Evolutionary conservation across 2,797 vertebrate species (phyloP).

Genomic region (Cyclopterus lumpus): DNA sequence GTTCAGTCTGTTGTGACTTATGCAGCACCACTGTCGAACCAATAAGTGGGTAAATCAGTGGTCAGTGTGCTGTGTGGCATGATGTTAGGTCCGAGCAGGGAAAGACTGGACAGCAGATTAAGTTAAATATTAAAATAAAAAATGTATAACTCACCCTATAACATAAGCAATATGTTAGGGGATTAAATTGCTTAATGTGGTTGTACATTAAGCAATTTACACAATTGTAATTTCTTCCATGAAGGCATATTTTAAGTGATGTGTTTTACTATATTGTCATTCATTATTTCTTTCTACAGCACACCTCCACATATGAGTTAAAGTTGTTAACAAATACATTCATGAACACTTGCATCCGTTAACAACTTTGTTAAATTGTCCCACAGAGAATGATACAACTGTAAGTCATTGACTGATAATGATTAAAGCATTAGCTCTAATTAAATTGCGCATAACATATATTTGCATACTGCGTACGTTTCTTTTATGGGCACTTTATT

Average conservation of each 20-base stretch:
- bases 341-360: background rate
- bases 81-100: background rate
- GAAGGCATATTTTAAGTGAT: background rate
- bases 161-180: background rate
- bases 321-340: background rate
- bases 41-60: slow-evolving; percentile 17
- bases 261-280: background rate
- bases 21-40: slow-evolving; percentile 6
- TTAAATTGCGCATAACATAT: background rate
- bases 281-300: background rate
- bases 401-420: background rate
- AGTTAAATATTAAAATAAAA: background rate
- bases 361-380: background rate
- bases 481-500: background rate
- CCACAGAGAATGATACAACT: background rate
- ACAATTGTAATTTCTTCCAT: background rate
- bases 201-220: too few relatives aligned
- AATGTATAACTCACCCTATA: background rate
- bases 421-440: background rate
- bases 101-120: background rate
- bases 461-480: background rate
- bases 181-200: background rate
- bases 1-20: slow-evolving; percentile 12
- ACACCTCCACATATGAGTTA: background rate
- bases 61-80: background rate